Base-by-base conservation (phyloP, 1,140 invertebrate genomes). In the Drosophila arizonae region DNA sequence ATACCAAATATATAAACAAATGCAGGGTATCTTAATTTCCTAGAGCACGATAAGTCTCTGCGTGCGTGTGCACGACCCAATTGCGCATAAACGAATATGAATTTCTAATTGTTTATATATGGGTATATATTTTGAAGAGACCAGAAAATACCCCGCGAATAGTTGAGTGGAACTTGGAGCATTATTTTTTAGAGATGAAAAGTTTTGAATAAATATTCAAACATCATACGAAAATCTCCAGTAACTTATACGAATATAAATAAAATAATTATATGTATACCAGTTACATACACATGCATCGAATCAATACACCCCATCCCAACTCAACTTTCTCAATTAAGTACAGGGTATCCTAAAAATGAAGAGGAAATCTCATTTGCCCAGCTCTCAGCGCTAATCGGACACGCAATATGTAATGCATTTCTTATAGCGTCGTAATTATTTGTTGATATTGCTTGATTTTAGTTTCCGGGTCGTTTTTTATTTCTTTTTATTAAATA, bases 381-480 rank as follows among this genome's bases (percentile, higher is more conserved):
- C 52, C 52, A 55, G 24, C 48, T 24, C 48, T 13, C 24, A 36
- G 41, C 43, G 46, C 70, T 84, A 66, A 79, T 66, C 55, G 60
- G 61, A 55, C 80, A 82, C 79, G 79, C 79, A 82, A 82, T 82
- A 77, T 63, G 39, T 51, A 58, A 64, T 45, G 58, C 52, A n/a
- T 61, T 30, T 76, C 43, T 77, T 58, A 67, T 52, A 69, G 64
- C 75, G 68, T 78, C 76, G 66, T 78, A 56, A 62, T 72, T 55
- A 63, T 76, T 67, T 79, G 69, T 76, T 76, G 76, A 66, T 72
- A 72, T 57, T 64, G 48, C 46, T 36, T 45, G 56, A 52, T 61
- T 78, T 78, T 15, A 62, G 65, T 74, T 87, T 88, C 84, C 79
- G 75, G 66, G 45, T 33, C 33, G 6, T 6, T 54, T 71, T 64